phyloP scores from a whole-genome alignment of 2,888 invertebrate species.

The Cephonodes hylas region DNA sequence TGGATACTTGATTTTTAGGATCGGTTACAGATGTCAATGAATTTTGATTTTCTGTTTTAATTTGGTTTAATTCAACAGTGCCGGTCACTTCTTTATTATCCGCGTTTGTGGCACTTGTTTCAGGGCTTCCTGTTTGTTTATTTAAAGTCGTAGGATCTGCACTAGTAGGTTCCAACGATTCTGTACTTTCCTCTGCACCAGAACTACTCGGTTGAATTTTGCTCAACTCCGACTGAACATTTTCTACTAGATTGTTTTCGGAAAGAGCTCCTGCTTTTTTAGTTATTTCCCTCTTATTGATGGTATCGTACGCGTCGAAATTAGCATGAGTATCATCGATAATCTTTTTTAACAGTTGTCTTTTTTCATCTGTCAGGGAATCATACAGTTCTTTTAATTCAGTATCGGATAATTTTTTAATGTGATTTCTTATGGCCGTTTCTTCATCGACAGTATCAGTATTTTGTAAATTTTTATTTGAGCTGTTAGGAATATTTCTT shows the following conservation, averaged over 20 bases:
- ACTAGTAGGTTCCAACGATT: conserved; percentile 34
- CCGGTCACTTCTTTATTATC: conserved; percentile 41
- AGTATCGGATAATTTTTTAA: conserved; percentile 59
- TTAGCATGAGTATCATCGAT: conserved; percentile 45
- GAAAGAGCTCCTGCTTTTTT: conserved; percentile 69
- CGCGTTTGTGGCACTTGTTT: conserved; percentile 32
- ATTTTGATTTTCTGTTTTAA: conserved; percentile 34
- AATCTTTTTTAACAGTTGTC: conserved; percentile 60
- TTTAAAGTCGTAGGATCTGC: conserved; percentile 32
- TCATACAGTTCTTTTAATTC: conserved; percentile 65
- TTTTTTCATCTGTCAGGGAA: conserved; percentile 67
- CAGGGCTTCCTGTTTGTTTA: conserved; percentile 42
- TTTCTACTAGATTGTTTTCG: conserved; percentile 59
- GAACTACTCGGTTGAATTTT: conserved; percentile 53
- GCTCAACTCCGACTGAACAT: conserved; percentile 52
- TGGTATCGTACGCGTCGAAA: conserved; percentile 30
- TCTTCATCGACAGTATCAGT: conserved; percentile 57
- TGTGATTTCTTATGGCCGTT: conserved; percentile 62
- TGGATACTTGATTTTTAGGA: conserved; percentile 34
- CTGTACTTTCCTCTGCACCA: conserved; percentile 39
- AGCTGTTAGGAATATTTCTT: conserved; percentile 24
- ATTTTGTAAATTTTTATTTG: conserved; percentile 31
- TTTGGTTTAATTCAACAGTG: conserved; percentile 28
- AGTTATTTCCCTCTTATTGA: conserved; percentile 71
- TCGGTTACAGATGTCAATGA: conserved; percentile 27